A percentile compares a stretch with the other conserved stretches of the same genome.
These are phyloP conservation scores for Ganaspis brasiliensis DNA, from an alignment of 2,888 invertebrate genomes.

Conservation along the genomic window DNA sequence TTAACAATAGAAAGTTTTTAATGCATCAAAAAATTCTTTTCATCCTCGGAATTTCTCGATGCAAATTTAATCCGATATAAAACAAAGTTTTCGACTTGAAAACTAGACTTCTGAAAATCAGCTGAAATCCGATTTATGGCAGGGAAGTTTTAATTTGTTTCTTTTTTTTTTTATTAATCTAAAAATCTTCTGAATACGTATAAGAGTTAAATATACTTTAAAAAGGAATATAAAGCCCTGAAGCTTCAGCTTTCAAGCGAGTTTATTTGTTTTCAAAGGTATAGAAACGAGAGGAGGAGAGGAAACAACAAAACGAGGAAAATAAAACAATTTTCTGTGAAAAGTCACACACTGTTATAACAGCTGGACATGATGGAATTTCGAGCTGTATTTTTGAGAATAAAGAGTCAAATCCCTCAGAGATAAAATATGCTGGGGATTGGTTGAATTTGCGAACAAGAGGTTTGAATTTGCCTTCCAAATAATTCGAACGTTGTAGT, in stretches of 20 bases:
- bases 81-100: conserved; percentile 30
- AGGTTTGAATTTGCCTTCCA: conserved; percentile 65
- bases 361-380: conserved; percentile 11
- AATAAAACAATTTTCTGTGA: not conserved
- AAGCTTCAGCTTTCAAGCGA: not conserved
- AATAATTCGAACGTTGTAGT: conserved; percentile 65
- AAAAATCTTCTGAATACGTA: not conserved
- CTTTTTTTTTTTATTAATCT: not conserved
- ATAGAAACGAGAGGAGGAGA: conserved; percentile 31
- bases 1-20: too few relatives aligned
- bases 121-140: conserved; percentile 10
- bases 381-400: not conserved
- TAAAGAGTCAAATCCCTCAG: not conserved
- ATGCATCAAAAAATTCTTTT: conserved; percentile 23
- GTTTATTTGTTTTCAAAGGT: not conserved
- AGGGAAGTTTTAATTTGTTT: conserved; percentile 15
- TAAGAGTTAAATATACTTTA: not conserved
- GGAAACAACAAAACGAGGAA: conserved; percentile 23
- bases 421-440: conserved; percentile 7
- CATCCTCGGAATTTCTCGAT: conserved; percentile 3
- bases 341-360: conserved; percentile 11
- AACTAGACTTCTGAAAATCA: conserved; percentile 17
- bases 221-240: not conserved
- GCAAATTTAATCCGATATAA: conserved; percentile 35
- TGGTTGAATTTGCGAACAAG: conserved; percentile 33